A percentile compares a stretch with the other conserved stretches of the same genome.
phyloP scores from a whole-genome alignment of 2,113 vertebrate genomes.

The Macquaria ambigua region DNA sequence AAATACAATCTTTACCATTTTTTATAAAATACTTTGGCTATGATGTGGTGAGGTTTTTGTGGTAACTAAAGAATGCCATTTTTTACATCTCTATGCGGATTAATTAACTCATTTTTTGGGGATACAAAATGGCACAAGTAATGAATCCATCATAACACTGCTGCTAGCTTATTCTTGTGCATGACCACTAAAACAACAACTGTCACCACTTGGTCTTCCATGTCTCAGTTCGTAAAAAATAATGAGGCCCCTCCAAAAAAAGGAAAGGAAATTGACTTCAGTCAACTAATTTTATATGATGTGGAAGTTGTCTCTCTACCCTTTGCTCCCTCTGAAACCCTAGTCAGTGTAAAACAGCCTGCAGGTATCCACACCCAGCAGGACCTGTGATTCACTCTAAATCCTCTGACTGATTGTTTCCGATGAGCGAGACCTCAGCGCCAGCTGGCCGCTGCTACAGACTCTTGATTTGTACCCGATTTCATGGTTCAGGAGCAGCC shows the following conservation, averaged over 20 bases:
- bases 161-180: slow-evolving; percentile 12
- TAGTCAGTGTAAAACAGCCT: slow-evolving; percentile 47
- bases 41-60: not conserved
- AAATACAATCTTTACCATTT: not conserved
- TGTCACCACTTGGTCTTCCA: slow-evolving; percentile 35
- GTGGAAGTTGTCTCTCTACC: slow-evolving; percentile 26
- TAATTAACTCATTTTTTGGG: slow-evolving; percentile 1
- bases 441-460: slow-evolving; percentile 73
- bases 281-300: slow-evolving; percentile 26
- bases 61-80: too few species aligned
- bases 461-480: slow-evolving; percentile 81
- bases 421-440: slow-evolving; percentile 77
- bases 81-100: not conserved
- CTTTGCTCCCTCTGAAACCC: slow-evolving; percentile 50
- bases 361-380: slow-evolving; percentile 64
- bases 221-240: slow-evolving; percentile 49
- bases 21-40: not conserved
- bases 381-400: slow-evolving; percentile 67
- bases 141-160: slow-evolving; percentile 7
- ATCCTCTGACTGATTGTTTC: slow-evolving; percentile 81
- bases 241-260: not conserved
- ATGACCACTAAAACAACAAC: slow-evolving; percentile 35
- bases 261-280: slow-evolving; percentile 31
- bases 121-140: slow-evolving; percentile 19
- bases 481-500: slow-evolving; percentile 77